Percentiles rank a stretch among this genome's conserved stretches.
Conservation (phyloP, 2,797 vertebrate genomes). For the Corythornis leucogaster region DNA sequence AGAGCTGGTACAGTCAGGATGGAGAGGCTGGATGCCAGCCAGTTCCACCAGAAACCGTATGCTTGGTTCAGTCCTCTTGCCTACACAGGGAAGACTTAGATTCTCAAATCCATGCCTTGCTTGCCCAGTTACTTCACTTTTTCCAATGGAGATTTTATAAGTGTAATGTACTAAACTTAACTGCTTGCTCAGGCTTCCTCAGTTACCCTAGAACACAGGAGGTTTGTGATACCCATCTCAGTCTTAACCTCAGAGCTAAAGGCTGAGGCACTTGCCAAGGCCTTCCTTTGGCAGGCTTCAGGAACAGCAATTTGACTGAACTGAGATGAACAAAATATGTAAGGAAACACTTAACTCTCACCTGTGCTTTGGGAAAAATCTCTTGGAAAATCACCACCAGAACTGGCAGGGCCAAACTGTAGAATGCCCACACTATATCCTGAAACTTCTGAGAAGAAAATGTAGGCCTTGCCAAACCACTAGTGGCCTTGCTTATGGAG, state of each 20-base stretch:
- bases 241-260: background rate
- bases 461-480: background rate
- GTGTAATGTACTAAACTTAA: background rate
- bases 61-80: background rate
- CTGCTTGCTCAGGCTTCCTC: background rate
- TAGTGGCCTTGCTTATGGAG: background rate
- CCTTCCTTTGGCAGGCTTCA: background rate
- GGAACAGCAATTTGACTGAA: background rate
- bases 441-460: background rate
- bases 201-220: background rate
- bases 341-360: background rate
- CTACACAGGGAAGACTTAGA: background rate
- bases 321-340: background rate
- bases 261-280: background rate
- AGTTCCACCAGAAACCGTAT: background rate
- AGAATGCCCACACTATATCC: background rate
- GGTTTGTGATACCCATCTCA: background rate
- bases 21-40: background rate
- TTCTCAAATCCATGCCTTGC: background rate
- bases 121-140: background rate
- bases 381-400: background rate
- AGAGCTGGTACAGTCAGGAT: background rate
- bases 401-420: background rate
- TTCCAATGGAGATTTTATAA: background rate
- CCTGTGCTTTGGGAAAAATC: background rate